phyloP scores from a whole-genome alignment of 2,113 vertebrate species.

The Bostrychus sinensis region DNA sequence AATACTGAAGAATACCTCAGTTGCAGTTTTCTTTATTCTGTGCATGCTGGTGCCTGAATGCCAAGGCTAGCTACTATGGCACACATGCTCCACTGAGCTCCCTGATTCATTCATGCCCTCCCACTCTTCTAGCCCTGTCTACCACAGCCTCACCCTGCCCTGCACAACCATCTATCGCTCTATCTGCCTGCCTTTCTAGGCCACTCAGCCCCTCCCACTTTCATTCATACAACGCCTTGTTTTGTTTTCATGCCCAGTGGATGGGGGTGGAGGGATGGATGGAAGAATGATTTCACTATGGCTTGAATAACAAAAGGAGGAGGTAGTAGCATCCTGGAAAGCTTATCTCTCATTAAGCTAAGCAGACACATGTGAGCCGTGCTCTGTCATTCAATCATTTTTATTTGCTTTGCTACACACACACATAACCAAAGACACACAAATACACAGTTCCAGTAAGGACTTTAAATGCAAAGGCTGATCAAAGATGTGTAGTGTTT shows the following conservation, averaged over 20 bases:
- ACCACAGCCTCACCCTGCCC: slow-evolving; percentile 60
- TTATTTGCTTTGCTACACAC: slow-evolving; percentile 16
- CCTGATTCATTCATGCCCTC: slow-evolving; percentile 59
- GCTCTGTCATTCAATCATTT: slow-evolving; percentile 47
- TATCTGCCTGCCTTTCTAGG: slow-evolving; percentile 74
- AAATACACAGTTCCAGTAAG: slow-evolving; percentile 45
- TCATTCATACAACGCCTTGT: slow-evolving; percentile 76
- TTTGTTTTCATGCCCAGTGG: slow-evolving; percentile 67
- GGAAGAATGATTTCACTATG: slow-evolving; percentile 52
- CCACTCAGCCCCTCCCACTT: slow-evolving; percentile 71
- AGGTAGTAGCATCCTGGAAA: slow-evolving; percentile 55
- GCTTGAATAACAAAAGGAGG: slow-evolving; percentile 52
- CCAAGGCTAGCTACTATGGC: slow-evolving; percentile 45
- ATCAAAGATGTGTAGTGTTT: slow-evolving; percentile 76
- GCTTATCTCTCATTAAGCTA: slow-evolving; percentile 52
- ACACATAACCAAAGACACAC: slow-evolving; percentile 7
- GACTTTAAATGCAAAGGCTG: slow-evolving; percentile 55
- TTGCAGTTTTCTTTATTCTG: slow-evolving; percentile 46
- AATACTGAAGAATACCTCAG: too few relatives aligned
- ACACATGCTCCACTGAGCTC: slow-evolving; percentile 62
- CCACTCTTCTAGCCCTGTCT: slow-evolving; percentile 31
- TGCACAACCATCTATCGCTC: slow-evolving; percentile 59
- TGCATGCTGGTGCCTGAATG: slow-evolving; percentile 37
- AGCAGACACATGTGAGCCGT: slow-evolving; percentile 39
- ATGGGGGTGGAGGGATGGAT: slow-evolving; percentile 21